These are phyloP conservation scores for Bryconaethiops microstoma DNA, from an alignment of 2,797 vertebrate genomes.

Conservation along the genomic window DNA sequence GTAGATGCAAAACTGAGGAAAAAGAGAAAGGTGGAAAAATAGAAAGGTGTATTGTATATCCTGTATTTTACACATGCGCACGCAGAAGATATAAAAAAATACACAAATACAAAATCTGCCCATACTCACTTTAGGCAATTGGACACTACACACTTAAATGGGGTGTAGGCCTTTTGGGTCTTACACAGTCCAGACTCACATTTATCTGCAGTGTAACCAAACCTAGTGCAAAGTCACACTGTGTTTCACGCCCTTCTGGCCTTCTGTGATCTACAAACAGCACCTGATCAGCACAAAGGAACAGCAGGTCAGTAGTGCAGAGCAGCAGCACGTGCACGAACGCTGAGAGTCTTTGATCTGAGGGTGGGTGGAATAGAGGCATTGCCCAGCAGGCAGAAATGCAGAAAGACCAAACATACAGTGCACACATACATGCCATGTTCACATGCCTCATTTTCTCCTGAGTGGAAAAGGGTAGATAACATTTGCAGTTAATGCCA, in stretches of 20 bases:
- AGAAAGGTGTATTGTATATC: too few species aligned
- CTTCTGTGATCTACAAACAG: not conserved
- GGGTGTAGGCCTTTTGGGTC: not conserved
- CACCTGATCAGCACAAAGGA: not conserved
- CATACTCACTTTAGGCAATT: not conserved
- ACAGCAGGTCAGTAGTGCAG: not conserved
- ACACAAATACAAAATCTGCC: too few species aligned
- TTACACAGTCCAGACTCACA: not conserved
- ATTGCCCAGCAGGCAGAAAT: conserved; percentile 23
- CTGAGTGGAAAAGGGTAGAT: not conserved
- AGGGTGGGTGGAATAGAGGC: not conserved
- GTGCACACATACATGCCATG: not conserved
- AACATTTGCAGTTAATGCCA: not conserved
- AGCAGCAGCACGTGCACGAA: not conserved
- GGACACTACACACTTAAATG: not conserved
- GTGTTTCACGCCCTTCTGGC: not conserved
- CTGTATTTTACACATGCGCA: too few species aligned
- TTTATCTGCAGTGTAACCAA: not conserved
- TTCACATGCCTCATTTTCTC: not conserved
- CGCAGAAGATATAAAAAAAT: too few species aligned
- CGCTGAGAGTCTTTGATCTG: conserved; percentile 5
- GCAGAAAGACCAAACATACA: not conserved
- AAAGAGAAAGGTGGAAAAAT: too few species aligned
- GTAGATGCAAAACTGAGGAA: not conserved
- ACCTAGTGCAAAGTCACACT: not conserved